Percentiles rank a stretch among this genome's conserved stretches.
These are phyloP conservation scores for Andricus quercusramuli DNA, from an alignment of 2,888 invertebrate species.

Conservation along the genomic window DNA sequence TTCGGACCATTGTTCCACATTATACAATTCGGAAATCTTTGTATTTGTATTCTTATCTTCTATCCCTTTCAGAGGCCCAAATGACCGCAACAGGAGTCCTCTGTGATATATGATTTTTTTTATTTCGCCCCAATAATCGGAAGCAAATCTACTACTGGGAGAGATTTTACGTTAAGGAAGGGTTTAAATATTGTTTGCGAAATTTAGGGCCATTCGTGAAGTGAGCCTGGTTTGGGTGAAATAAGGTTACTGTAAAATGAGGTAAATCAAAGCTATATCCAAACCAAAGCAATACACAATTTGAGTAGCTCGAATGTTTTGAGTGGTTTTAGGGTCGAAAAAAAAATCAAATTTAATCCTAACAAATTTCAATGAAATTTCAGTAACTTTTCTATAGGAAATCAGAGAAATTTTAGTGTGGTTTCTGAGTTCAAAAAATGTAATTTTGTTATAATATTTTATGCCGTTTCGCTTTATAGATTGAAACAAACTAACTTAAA, in stretches of 20 bases:
- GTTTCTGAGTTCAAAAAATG: no score
- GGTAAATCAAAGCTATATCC: not conserved
- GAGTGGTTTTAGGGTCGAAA: not conserved
- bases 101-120: slow-evolving; percentile 31
- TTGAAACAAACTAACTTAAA: no score
- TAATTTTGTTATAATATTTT: no score
- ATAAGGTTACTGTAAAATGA: slow-evolving; percentile 3
- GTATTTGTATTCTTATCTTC: slow-evolving; percentile 1
- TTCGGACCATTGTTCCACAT: not conserved
- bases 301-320: no score
- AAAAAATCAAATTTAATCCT: not conserved
- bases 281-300: not conserved
- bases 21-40: slow-evolving; percentile 10
- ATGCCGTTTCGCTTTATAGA: no score
- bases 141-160: slow-evolving; percentile 31
- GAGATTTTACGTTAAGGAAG: not conserved
- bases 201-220: not conserved
- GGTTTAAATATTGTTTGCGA: slow-evolving; percentile 1
- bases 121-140: slow-evolving; percentile 21
- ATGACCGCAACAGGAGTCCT: slow-evolving; percentile 34
- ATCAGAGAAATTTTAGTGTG: no score
- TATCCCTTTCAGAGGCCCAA: slow-evolving; percentile 18
- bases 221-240: not conserved
- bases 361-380: no score
- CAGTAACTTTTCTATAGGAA: no score